Base-by-base conservation (phyloP, 2,797 vertebrate genomes). In the Picus viridis region DNA sequence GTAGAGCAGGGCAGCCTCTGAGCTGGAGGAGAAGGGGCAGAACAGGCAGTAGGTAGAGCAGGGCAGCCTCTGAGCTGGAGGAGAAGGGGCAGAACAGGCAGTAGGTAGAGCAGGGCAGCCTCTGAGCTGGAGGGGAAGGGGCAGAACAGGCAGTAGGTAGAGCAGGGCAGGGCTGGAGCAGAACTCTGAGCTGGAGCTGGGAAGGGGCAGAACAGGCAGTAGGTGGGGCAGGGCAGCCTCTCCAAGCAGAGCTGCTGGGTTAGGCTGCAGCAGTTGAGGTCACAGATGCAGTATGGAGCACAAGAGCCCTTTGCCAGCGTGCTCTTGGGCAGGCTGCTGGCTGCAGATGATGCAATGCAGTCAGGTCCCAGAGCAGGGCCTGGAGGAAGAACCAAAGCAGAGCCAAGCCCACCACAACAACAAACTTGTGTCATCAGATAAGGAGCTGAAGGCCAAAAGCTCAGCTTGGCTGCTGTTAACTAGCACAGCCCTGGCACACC, bases 361-460 rank as follows among this genome's bases (percentile, higher is more conserved):
- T 78, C 22, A 92, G 80, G 67, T 87, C 59, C 67, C 39, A 5
- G 9, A 29, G 32, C 51, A 68, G 68, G 84, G 45, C 57, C n/a
- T 84, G 22, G 53, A 78, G 70, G 77, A 83, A 47, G 23, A 51
- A 51, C 71, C 67, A 86, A 93, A 90, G 39, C 83, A 65, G 56
- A 93, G 18, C 47, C 12, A 63, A 83, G 41, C 27, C 72, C 64
- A 70, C 79, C 41, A 54, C 36, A 72, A 36, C 57, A 86, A 59
- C 63, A 76, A 68, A 16, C 53, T 63, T 78, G 63, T 61, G 56
- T n/a, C 22, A 88, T 67, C 73, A 56, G 61, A 69, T 62, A n/a
- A 24, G 43, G n/a, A 62, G 63, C 43, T 61, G 59, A 58, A 70
- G 71, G 59, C 64, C 84, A 86, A 57, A 57, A 70, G 9, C 58